Percentiles rank a stretch among this genome's conserved stretches.
Conservation (phyloP, 2,797 vertebrate genomes). For the Sebastes reedi region DNA sequence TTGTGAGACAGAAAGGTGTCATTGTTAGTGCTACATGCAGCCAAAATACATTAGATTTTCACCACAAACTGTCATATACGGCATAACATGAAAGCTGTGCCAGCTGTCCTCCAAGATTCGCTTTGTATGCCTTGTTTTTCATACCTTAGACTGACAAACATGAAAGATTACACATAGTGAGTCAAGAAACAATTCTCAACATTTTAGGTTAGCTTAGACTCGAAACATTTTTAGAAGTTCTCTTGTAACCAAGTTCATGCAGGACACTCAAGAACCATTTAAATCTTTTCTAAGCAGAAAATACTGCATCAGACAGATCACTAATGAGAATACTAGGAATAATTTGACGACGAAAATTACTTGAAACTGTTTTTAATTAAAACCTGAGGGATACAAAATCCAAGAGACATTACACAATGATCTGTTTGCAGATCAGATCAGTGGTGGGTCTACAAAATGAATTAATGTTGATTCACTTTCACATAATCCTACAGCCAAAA, state of each 20-base stretch:
- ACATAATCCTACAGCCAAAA: background rate
- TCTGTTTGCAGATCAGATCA: background rate
- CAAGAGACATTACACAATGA: background rate
- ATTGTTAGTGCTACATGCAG: background rate
- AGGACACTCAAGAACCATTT: background rate
- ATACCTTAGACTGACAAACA: background rate
- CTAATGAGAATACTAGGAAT: background rate
- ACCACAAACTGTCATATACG: background rate
- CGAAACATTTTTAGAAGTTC: background rate
- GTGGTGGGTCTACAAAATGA: background rate
- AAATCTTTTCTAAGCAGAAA: background rate
- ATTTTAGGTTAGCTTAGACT: background rate
- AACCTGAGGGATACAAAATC: constrained; percentile 24
- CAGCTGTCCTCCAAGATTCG: background rate
- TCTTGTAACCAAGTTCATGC: background rate
- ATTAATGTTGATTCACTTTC: background rate
- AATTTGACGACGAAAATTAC: background rate
- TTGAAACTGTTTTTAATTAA: background rate
- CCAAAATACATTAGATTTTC: background rate
- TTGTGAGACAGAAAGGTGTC: background rate
- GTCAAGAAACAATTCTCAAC: background rate
- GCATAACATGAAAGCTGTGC: background rate
- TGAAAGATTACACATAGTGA: background rate
- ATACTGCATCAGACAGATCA: background rate
- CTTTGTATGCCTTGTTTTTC: background rate